These are phyloP conservation scores for Sarcophaga bullata DNA, from an alignment of 1,140 invertebrate species.

Conservation along the genomic window DNA sequence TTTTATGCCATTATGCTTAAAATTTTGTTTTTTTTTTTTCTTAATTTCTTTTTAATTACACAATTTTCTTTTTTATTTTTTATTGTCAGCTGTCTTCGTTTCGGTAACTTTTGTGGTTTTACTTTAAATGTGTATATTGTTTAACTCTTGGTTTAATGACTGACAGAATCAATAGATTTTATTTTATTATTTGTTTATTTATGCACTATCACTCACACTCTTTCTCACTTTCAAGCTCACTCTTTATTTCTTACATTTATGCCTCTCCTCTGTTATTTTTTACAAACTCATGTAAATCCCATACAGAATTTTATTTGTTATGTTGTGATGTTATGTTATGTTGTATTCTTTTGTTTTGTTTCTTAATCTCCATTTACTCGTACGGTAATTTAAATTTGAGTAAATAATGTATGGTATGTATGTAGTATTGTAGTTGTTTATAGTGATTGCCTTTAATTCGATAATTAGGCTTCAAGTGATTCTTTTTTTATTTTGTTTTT, in stretches of 20 bases:
- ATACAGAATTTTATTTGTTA: background rate
- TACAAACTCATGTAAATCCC: background rate
- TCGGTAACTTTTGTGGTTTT: background rate
- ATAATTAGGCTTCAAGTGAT: constrained; percentile 14
- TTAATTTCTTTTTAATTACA: constrained; percentile 27
- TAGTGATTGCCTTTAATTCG: background rate
- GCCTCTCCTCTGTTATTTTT: background rate
- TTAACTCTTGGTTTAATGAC: background rate
- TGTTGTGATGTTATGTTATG: background rate
- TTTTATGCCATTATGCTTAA: background rate
- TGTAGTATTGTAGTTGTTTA: background rate
- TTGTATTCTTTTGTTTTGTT: background rate
- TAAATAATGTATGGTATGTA: background rate
- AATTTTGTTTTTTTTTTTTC: background rate
- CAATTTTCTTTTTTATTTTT: background rate
- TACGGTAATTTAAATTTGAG: background rate
- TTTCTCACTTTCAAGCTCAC: background rate
- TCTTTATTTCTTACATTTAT: background rate
- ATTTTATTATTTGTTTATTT: background rate
- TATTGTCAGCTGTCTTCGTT: constrained; percentile 28
- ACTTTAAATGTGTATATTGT: constrained; percentile 21
- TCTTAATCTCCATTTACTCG: too few species aligned
- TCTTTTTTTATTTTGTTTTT: background rate
- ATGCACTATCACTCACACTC: background rate
- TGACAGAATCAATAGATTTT: background rate